Conservation (phyloP, 2,888 invertebrate genomes). For the Platycnemis pennipes region DNA sequence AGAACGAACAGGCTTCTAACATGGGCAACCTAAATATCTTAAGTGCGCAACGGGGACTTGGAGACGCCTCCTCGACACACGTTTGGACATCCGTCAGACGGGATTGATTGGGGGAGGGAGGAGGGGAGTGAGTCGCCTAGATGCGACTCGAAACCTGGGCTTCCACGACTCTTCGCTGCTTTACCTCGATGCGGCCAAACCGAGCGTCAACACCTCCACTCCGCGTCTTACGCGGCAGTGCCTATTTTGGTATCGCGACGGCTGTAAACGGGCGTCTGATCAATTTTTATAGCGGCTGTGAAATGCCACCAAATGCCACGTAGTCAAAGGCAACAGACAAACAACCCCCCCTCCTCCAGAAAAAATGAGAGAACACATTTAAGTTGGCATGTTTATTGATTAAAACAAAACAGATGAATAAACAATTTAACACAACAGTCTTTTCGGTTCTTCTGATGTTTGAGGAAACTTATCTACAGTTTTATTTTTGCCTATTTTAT, state of each 20-base stretch:
- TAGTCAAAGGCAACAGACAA: no score
- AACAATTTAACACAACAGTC: no score
- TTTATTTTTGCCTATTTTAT: no score
- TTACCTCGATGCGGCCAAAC: not conserved
- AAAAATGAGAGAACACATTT: no score
- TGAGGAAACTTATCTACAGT: no score
- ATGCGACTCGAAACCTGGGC: not conserved
- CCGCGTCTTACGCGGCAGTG: not conserved
- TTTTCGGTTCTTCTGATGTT: no score
- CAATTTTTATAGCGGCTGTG: no score
- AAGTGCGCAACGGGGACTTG: not conserved
- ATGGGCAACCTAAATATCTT: slow-evolving; percentile 4
- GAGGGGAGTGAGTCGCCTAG: not conserved
- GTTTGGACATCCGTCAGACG: not conserved
- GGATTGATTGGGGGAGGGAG: not conserved
- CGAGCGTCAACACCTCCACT: not conserved
- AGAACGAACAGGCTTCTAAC: not conserved
- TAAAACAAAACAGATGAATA: no score
- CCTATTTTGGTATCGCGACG: not conserved
- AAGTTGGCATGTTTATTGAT: no score
- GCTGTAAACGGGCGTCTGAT: not conserved
- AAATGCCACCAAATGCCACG: no score
- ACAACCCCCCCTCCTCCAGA: no score
- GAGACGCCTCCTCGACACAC: not conserved
- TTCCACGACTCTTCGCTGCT: not conserved